Evolutionary conservation across 2,797 vertebrate species (phyloP).

Genomic region (Podargus strigoides): DNA sequence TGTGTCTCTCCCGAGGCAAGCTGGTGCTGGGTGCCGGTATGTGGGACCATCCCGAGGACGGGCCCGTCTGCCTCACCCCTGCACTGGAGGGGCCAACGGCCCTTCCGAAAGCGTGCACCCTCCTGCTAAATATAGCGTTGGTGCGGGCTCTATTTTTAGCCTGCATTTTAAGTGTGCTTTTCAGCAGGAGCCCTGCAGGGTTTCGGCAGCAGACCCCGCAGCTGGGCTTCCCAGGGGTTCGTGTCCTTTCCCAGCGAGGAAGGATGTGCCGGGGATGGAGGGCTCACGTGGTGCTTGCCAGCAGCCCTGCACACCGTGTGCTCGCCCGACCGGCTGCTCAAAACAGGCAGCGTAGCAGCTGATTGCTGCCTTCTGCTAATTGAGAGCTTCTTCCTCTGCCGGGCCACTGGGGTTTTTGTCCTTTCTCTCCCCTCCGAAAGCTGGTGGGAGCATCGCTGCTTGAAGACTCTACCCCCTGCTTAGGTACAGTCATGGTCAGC

Average conservation of each 20-base stretch:
- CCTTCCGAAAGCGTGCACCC: not conserved
- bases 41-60: not conserved
- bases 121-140: not conserved
- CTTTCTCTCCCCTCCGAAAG: not conserved
- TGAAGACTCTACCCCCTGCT: not conserved
- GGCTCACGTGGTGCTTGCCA: not conserved
- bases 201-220: not conserved
- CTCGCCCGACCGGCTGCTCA: rapidly evolving
- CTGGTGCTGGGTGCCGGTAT: not conserved
- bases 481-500: not conserved
- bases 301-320: not conserved
- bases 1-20: rapidly evolving
- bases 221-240: not conserved
- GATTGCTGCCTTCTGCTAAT: not conserved
- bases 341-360: rapidly evolving
- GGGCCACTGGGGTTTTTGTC: not conserved
- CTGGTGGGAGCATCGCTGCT: rapidly evolving
- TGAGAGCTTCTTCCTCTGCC: not conserved
- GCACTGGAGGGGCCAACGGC: not conserved
- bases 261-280: not conserved
- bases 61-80: not conserved
- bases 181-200: not conserved
- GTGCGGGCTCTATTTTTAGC: not conserved
- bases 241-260: not conserved
- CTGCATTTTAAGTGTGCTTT: not conserved